These are phyloP conservation scores for Drosophila eugracilis DNA, from an alignment of 1,140 invertebrate species.

Conservation along the genomic window DNA sequence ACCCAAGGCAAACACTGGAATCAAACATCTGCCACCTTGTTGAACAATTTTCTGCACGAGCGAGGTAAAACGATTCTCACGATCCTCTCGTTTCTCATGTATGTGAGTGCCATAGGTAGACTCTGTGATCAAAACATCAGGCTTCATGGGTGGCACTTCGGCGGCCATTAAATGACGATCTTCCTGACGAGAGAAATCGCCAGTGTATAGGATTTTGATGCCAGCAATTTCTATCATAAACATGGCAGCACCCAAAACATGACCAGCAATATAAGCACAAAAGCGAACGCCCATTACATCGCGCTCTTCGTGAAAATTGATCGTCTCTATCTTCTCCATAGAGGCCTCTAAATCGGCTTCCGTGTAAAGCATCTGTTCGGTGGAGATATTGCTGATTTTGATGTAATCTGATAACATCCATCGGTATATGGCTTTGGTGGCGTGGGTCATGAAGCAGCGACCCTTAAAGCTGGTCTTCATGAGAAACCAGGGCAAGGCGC, in stretches of 20 bases:
- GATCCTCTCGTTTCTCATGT: constrained; percentile 98
- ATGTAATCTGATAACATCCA: constrained; percentile 99
- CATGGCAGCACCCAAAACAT: constrained; percentile 99
- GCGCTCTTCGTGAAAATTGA: constrained; percentile 99
- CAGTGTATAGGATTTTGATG: constrained; percentile 98
- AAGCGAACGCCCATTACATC: constrained; percentile 98
- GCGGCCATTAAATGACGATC: constrained; percentile 99
- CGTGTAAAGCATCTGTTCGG: constrained; percentile 98
- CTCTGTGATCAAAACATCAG: constrained; percentile 99
- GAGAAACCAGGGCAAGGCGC: constrained; percentile 99
- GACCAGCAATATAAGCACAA: constrained; percentile 99
- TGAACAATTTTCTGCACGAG: constrained; percentile 98
- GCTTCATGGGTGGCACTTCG: constrained; percentile 97
- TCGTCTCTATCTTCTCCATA: constrained; percentile 99
- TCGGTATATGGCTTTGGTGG: constrained; percentile 99
- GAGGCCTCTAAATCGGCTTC: constrained; percentile 98
- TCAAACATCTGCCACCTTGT: constrained; percentile 97
- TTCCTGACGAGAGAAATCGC: constrained; percentile 99
- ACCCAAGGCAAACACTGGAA: constrained; percentile 99
- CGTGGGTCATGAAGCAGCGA: constrained; percentile 99
- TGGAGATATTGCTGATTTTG: constrained; percentile 99
- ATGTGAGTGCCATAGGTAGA: constrained; percentile 99
- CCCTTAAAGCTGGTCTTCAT: constrained; percentile 99
- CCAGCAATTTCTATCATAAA: constrained; percentile 99
- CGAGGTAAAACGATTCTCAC: constrained; percentile 97